A percentile compares a stretch with the other conserved stretches of the same genome.
phyloP scores from a whole-genome alignment of 1,140 invertebrate species.

The Ruditapes philippinarum region DNA sequence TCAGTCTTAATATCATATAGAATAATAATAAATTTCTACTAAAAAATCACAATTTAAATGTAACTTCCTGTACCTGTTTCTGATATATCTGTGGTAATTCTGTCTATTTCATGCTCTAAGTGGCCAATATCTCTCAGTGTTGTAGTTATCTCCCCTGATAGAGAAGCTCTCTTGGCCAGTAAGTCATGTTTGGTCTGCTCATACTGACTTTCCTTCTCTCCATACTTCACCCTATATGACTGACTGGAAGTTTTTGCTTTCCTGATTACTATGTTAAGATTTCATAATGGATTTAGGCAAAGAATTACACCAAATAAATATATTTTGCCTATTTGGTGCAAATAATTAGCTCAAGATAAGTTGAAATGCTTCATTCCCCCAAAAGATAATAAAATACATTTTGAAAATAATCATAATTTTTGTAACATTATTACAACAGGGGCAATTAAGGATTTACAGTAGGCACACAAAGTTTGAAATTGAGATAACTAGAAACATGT shows the following conservation, averaged over 20 bases:
- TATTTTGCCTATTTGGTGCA: too few species aligned
- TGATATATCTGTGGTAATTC: constrained; percentile 41
- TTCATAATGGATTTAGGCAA: too few species aligned
- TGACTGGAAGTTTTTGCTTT: constrained; percentile 29
- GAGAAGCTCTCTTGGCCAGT: constrained; percentile 26
- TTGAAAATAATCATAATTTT: too few species aligned
- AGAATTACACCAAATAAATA: too few species aligned
- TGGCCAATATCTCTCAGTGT: constrained; percentile 52
- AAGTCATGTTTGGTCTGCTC: constrained; percentile 34
- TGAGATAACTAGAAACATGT: too few species aligned
- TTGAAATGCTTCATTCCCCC: too few species aligned
- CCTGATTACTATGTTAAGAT: constrained; percentile 15
- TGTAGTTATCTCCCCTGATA: constrained; percentile 54
- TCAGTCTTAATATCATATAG: not conserved
- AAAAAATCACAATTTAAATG: not conserved
- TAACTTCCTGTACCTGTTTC: constrained; percentile 49
- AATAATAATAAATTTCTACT: not conserved
- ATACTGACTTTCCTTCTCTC: constrained; percentile 23
- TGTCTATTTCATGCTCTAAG: constrained; percentile 51
- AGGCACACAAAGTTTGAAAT: too few species aligned
- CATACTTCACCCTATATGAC: constrained; percentile 45
- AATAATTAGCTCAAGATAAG: too few species aligned
- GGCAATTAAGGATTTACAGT: too few species aligned
- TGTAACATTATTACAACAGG: too few species aligned
- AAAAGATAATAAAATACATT: too few species aligned